Conservation (phyloP, 2,797 vertebrate genomes). For the Vireo griseus region DNA sequence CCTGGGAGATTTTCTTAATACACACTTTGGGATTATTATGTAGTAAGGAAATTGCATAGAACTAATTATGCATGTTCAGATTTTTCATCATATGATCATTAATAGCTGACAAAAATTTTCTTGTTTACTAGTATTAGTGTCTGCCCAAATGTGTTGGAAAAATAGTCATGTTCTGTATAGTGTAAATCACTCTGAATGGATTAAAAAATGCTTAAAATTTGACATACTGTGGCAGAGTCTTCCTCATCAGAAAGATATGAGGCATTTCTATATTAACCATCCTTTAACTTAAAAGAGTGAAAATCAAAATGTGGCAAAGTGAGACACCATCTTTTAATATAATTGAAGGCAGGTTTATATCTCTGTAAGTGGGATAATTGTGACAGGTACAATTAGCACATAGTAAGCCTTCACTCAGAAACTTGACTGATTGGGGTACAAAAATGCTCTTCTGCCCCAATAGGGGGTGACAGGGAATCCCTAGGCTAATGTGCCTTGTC, state of each 20-base stretch:
- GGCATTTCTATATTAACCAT: not conserved
- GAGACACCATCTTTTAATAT: not conserved
- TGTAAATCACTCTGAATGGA: not conserved
- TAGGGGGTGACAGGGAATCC: not conserved
- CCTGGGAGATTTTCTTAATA: not conserved
- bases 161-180: not conserved
- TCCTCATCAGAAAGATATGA: not conserved
- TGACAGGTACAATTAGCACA: not conserved
- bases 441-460: not conserved
- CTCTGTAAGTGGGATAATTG: not conserved
- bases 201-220: not conserved
- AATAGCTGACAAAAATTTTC: not conserved
- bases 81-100: not conserved
- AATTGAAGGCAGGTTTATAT: not conserved
- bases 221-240: not conserved
- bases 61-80: not conserved
- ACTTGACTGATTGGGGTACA: not conserved
- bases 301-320: slow-evolving; percentile 2
- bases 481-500: not conserved
- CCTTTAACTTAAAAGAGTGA: not conserved
- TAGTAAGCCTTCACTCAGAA: not conserved
- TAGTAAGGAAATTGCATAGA: not conserved
- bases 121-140: not conserved
- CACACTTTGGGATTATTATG: not conserved
- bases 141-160: not conserved